Percentiles rank a stretch among this genome's conserved stretches.
Conservation (phyloP, 2,888 invertebrate genomes). For the Drosophila diplacantha region DNA sequence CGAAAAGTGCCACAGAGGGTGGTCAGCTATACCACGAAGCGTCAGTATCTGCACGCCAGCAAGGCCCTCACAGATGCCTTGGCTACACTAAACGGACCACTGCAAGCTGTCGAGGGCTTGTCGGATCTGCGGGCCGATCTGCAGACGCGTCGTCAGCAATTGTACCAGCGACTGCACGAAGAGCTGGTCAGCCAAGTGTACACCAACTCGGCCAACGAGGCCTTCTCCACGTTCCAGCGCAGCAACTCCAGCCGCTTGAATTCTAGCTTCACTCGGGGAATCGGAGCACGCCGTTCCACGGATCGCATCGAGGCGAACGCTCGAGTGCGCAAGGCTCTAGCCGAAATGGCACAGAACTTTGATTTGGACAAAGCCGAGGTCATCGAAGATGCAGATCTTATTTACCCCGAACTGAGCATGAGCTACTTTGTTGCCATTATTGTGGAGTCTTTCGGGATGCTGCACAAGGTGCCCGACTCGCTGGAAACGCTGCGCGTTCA, state of each 20-base stretch:
- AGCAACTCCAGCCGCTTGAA: slow-evolving; percentile 81
- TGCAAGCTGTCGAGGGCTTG: slow-evolving; percentile 90
- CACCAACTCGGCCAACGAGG: slow-evolving; percentile 80
- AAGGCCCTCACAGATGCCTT: slow-evolving; percentile 86
- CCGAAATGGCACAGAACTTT: slow-evolving; percentile 79
- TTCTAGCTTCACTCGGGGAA: slow-evolving; percentile 81
- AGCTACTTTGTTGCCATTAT: slow-evolving; percentile 87
- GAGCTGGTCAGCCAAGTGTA: slow-evolving; percentile 87
- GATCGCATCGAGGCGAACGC: slow-evolving; percentile 79
- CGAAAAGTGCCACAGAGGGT: slow-evolving; percentile 86
- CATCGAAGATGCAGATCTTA: slow-evolving; percentile 80
- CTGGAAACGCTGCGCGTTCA: slow-evolving; percentile 89
- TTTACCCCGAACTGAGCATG: slow-evolving; percentile 81
- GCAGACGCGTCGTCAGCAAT: slow-evolving; percentile 80
- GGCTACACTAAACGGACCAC: slow-evolving; percentile 83
- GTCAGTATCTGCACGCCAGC: slow-evolving; percentile 92
- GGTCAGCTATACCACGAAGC: slow-evolving; percentile 82
- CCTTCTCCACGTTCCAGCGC: slow-evolving; percentile 79
- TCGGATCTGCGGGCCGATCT: slow-evolving; percentile 88
- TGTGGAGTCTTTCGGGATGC: slow-evolving; percentile 89
- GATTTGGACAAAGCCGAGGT: slow-evolving; percentile 78
- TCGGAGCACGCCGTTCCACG: slow-evolving; percentile 80
- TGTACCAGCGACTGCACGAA: slow-evolving; percentile 83
- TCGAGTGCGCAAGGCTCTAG: slow-evolving; percentile 79
- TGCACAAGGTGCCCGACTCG: slow-evolving; percentile 90